A percentile compares a stretch with the other conserved stretches of the same genome.
Conservation (phyloP, 2,888 invertebrate species). For the Pollenia amentaria region DNA sequence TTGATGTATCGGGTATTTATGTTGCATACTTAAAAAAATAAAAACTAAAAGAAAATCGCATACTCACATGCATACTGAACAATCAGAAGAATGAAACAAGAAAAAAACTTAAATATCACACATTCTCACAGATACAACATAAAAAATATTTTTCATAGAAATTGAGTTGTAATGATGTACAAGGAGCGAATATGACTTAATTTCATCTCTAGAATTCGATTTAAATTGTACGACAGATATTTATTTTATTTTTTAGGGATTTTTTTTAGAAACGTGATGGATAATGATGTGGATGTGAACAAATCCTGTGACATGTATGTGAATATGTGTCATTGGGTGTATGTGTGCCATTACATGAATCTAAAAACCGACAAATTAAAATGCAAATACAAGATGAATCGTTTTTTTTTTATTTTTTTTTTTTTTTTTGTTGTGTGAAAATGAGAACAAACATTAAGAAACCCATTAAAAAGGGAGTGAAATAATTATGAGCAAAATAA, state of each 20-base stretch:
- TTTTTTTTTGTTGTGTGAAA: constrained; percentile 17
- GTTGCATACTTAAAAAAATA: constrained; percentile 69
- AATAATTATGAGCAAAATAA: constrained; percentile 68
- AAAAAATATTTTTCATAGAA: constrained; percentile 44
- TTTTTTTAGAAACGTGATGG: constrained; percentile 52
- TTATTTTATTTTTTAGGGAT: constrained; percentile 17
- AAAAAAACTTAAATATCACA: background rate
- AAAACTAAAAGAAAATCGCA: constrained; percentile 9
- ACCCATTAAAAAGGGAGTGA: constrained; percentile 70
- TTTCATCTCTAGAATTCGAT: constrained; percentile 52
- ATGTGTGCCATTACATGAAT: constrained; percentile 61
- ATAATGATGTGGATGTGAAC: constrained; percentile 31
- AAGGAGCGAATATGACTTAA: constrained; percentile 30
- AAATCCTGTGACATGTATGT: background rate
- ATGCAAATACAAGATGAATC: constrained; percentile 75
- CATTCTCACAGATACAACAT: background rate
- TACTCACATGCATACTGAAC: constrained; percentile 2
- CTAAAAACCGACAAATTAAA: constrained; percentile 74
- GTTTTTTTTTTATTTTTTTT: constrained; percentile 51
- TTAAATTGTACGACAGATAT: constrained; percentile 34
- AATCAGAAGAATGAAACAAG: background rate
- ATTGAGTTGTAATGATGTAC: constrained; percentile 64
- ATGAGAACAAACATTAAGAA: constrained; percentile 52
- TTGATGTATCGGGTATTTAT: constrained; percentile 77
- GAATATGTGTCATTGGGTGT: constrained; percentile 4